phyloP scores from a whole-genome alignment of 2,797 vertebrate genomes.

The Brachymystax lenok region DNA sequence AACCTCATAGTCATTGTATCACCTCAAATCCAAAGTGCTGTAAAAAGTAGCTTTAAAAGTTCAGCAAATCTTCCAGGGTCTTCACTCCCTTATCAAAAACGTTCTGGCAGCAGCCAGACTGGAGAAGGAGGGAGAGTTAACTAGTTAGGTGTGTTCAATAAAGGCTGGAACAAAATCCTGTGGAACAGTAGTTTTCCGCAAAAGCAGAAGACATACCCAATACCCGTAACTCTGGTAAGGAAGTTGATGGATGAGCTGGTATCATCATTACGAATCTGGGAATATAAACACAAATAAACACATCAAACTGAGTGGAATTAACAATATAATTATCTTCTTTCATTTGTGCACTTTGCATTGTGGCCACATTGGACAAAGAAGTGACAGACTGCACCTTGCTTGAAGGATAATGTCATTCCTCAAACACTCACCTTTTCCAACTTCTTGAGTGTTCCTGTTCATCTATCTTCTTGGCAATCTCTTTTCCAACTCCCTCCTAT shows the following conservation, averaged over 20 bases:
- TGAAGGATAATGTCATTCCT: background rate
- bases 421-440: conserved; percentile 86
- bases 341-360: background rate
- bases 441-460: conserved; percentile 94
- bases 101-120: conserved; percentile 96
- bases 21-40: too few species aligned
- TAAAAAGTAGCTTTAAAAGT: background rate
- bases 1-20: too few species aligned
- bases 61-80: conserved; percentile 87
- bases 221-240: conserved; percentile 93
- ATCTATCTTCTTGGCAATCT: conserved; percentile 98
- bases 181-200: background rate
- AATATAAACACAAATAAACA: conserved; percentile 18
- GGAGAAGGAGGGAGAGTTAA: conserved; percentile 47
- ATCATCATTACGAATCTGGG: conserved; percentile 93
- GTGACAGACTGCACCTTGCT: background rate
- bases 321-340: background rate
- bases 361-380: background rate
- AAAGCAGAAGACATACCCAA: conserved; percentile 80
- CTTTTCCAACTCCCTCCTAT: conserved; percentile 93
- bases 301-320: background rate
- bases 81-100: conserved; percentile 94
- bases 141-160: background rate
- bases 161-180: background rate
- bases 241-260: conserved; percentile 95